Evolutionary conservation across 1,140 invertebrate genomes (phyloP), one percentile per base, ranked within the genome.

Genomic region (Drosophila persimilis): DNA sequence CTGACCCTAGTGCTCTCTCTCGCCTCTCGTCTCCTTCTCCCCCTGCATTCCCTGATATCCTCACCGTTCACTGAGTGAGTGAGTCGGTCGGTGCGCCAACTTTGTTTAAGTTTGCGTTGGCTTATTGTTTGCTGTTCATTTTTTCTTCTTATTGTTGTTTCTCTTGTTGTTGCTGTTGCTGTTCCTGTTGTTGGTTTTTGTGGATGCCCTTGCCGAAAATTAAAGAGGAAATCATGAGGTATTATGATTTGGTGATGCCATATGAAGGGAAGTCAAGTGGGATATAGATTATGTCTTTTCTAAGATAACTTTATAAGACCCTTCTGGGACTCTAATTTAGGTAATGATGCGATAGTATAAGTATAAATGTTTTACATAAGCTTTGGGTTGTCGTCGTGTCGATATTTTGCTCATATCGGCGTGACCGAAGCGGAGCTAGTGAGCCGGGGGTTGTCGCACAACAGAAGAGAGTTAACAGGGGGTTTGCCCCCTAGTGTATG

Each of bases 51-150:
- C 17, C 35, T 8, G 39, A 17, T 11, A 22, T 55, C 8, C 17
- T 43, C 50, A 41, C 55, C 35, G 24, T 11, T 31, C 44, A 39
- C 51, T 54, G 48, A 53, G 52, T 29, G 51, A 50, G 70, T 55
- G 59, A 73, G 71, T 39, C 51, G 64, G 70, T 54, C 62, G 73
- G 67, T 81, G 80, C 80, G 76, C 77, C 73, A 80, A 85, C 76
- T 86, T 85, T 88, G 77, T 80, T 85, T 86, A 85, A 86, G 67
- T 77, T 85, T 77, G 73, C 70, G 66, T 57, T 20, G 43, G 72
- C 73, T 78, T 86, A 75, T 85, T 77, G 73, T 85, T 72, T 58
- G 67, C 58, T 72, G 61, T 74, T 53, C 48, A 66, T 67, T 66
- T 55, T 43, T 39, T 59, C 41, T 11, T 71, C 48, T 39, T 35